These are phyloP conservation scores for Genyomyrus donnyi DNA, from an alignment of 2,113 vertebrate species.

Conservation along the genomic window DNA sequence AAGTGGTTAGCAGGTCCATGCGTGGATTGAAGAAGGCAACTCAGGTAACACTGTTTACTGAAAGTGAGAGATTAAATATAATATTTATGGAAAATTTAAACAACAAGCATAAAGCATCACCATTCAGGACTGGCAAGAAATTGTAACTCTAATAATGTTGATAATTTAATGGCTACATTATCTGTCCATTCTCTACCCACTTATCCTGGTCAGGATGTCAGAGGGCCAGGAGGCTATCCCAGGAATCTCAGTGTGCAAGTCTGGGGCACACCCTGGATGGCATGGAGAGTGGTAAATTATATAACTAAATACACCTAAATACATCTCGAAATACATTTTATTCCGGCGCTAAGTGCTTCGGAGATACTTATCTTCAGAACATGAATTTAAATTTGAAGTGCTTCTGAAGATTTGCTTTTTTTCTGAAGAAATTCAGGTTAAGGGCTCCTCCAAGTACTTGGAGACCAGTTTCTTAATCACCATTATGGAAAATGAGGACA, in stretches of 20 bases:
- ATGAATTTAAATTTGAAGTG: background rate
- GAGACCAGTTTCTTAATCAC: background rate
- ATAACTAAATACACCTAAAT: background rate
- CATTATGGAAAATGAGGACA: background rate
- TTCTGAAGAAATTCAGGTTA: background rate
- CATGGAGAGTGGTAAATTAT: background rate
- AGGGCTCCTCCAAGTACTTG: background rate
- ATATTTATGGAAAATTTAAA: background rate
- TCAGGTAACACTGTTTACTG: background rate
- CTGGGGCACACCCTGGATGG: background rate
- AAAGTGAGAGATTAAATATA: background rate
- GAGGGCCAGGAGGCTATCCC: background rate
- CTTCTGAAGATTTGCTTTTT: background rate
- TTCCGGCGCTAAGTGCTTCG: background rate
- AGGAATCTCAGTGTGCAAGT: background rate
- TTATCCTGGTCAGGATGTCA: slow-evolving; percentile 4
- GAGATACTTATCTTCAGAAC: background rate
- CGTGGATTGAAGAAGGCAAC: background rate
- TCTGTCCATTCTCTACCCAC: slow-evolving; percentile 44
- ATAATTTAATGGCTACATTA: background rate
- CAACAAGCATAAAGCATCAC: background rate
- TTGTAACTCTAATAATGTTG: background rate
- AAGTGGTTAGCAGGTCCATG: background rate
- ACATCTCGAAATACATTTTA: background rate
- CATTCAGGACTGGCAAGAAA: background rate